Base-by-base conservation (phyloP, 2,888 invertebrate species). In the Temnothorax rugatulus region DNA sequence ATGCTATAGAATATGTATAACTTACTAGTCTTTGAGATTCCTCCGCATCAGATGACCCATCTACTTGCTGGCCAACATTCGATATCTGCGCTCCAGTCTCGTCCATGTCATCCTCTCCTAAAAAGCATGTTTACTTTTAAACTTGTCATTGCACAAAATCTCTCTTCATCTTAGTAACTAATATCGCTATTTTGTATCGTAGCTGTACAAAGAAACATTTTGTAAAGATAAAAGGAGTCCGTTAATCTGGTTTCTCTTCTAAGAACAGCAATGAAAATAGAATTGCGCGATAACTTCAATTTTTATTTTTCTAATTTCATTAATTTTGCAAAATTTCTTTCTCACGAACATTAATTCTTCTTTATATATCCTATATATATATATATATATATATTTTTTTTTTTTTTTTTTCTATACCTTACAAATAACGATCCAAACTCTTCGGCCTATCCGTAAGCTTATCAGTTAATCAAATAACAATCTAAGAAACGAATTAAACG, bases 21-120 rank as follows among this genome's bases (percentile, higher is more conserved):
- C 91, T 91, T 76, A 95, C 95, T 89, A 94, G 84, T 94, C 93
- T 93, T 77, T 93, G 94, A 85, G 94, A 93, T 88, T 97, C 97
- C 93, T 97, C 97, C 91, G 97, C 97, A 91, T 97, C 97, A 64
- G 97, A 97, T 74, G 97, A 97, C 94, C 97, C 97, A 91, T 97
- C 97, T 38, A 95, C 94, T 91, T 96, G 96, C 86, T 95, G 95
- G 91, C 96, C 96, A 47, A 93, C 91, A 84, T 87, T 92, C 11
- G 94, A 86, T 50, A 94, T 92, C 57, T 91, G 92, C 25, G 92
- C 93, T 92, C 96, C 96, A 91, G 96, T 96, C 94, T 97, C 97
- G 89, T 97, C 97, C 88, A 96, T 96, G 91, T 97, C 97, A 94
- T 97, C 97, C 94, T 97, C 97, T 74, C 95, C 96, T 96, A 89